A percentile compares a stretch with the other conserved stretches of the same genome.
These are phyloP conservation scores for Percina caprodes DNA, from an alignment of 2,113 vertebrate species.

Conservation along the genomic window DNA sequence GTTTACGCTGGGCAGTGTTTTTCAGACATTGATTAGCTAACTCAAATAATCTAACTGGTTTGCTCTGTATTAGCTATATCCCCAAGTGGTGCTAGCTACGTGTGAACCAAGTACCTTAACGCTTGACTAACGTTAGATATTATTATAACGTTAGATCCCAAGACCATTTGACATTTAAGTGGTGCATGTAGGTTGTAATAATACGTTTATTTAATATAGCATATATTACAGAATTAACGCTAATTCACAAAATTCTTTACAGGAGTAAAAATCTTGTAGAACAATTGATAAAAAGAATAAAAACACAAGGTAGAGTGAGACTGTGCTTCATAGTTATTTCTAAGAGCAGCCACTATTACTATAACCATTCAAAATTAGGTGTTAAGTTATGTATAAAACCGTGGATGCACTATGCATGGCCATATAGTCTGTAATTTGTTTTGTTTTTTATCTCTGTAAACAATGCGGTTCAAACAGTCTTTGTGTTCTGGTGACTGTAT, in stretches of 20 bases:
- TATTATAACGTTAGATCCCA: not conserved
- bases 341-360: conserved; percentile 8
- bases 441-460: conserved; percentile 70
- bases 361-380: not conserved
- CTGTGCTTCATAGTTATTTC: conserved; percentile 1
- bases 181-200: not conserved
- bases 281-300: too few relatives aligned
- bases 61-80: not conserved
- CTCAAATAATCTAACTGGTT: not conserved
- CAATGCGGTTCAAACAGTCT: conserved; percentile 64
- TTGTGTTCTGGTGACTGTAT: conserved; percentile 34
- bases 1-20: conserved; percentile 46
- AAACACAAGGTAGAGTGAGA: not conserved
- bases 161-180: not conserved
- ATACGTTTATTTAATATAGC: too few relatives aligned
- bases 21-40: not conserved
- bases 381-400: not conserved
- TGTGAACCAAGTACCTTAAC: not conserved
- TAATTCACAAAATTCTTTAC: too few relatives aligned
- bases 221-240: too few relatives aligned
- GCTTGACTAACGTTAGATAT: not conserved
- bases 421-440: too few relatives aligned
- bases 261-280: too few relatives aligned
- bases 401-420: not conserved
- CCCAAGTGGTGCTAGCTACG: not conserved